Evolutionary conservation across 2,113 vertebrate species (phyloP).

Genomic region (Hippopotamus amphibius): DNA sequence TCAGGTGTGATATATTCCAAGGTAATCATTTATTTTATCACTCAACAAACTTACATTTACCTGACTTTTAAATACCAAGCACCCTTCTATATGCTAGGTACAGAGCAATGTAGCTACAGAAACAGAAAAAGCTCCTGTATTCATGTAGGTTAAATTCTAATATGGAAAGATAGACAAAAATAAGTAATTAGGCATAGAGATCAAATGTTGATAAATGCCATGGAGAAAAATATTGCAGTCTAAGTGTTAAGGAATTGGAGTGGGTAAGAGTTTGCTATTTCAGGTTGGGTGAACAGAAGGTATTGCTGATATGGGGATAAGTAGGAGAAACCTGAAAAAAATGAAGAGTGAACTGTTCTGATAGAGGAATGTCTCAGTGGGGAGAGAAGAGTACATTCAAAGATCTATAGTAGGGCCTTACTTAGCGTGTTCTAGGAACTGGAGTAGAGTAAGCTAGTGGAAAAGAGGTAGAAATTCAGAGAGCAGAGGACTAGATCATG

Average conservation of each 20-base stretch:
- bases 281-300: not conserved
- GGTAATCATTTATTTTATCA: not conserved
- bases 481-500: not conserved
- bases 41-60: not conserved
- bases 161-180: not conserved
- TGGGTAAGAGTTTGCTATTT: not conserved
- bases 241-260: not conserved
- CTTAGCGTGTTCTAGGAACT: not conserved
- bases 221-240: not conserved
- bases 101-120: not conserved
- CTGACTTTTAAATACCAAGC: not conserved
- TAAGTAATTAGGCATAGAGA: not conserved
- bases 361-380: not conserved
- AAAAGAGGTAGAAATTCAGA: not conserved
- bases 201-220: not conserved
- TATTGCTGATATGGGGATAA: not conserved
- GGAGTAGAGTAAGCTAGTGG: not conserved
- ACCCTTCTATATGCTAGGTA: not conserved
- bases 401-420: not conserved
- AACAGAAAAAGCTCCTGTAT: not conserved
- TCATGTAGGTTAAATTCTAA: not conserved
- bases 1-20: not conserved
- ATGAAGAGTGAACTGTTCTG: not conserved
- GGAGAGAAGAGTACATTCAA: not conserved
- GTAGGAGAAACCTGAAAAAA: not conserved